Evolutionary conservation across 1,140 invertebrate genomes (phyloP).

Genomic region (Sipha flava): DNA sequence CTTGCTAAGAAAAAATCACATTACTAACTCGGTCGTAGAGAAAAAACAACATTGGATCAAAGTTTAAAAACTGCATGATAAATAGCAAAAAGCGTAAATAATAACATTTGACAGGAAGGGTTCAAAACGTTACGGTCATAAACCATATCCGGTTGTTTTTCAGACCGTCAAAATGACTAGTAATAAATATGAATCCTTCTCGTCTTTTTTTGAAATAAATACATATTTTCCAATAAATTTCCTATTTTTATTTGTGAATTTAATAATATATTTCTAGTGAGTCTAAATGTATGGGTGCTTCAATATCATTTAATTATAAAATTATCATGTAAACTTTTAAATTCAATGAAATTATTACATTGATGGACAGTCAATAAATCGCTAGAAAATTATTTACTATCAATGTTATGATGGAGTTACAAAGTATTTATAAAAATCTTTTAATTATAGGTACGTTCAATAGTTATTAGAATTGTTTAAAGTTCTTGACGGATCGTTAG

Average conservation of each 20-base stretch:
- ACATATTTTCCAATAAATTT: neutral
- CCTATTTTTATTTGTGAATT: neutral
- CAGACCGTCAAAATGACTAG: neutral
- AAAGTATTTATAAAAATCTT: no score
- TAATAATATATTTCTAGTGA: neutral
- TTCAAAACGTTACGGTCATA: constrained; percentile 7
- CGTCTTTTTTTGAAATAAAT: neutral
- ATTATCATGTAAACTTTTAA: no score
- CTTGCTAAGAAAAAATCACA: neutral
- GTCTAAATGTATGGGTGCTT: no score
- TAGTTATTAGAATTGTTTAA: no score
- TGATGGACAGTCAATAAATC: no score
- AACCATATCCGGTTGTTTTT: constrained; percentile 7
- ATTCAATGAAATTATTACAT: no score
- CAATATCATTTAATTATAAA: no score
- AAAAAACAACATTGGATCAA: neutral
- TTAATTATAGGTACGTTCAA: no score
- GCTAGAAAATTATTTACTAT: no score
- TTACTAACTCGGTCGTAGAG: neutral
- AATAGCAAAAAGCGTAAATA: neutral
- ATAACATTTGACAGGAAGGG: neutral
- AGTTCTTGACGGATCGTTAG: no score
- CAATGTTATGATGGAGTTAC: no score
- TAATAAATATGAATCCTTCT: neutral
- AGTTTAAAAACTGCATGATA: neutral